A percentile compares a stretch with the other conserved stretches of the same genome.
These are phyloP conservation scores for Aphodius sticticus DNA, from an alignment of 2,888 invertebrate species.

Conservation along the genomic window DNA sequence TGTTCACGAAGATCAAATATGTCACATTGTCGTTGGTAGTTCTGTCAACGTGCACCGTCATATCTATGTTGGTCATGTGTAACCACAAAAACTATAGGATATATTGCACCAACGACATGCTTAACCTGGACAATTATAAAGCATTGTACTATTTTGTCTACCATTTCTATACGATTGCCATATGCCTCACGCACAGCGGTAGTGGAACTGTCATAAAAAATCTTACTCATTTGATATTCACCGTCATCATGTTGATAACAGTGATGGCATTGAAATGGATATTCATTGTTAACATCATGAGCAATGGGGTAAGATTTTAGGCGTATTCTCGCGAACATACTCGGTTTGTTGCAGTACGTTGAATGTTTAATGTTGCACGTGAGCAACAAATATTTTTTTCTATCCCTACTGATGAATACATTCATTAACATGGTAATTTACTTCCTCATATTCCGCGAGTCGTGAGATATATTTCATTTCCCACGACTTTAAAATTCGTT, in stretches of 20 bases:
- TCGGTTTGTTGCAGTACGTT: too few relatives aligned
- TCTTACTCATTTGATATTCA: slow-evolving; percentile 16
- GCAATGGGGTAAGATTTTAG: slow-evolving; percentile 35
- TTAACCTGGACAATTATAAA: neutral
- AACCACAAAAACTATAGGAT: neutral
- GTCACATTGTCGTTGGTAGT: slow-evolving; percentile 18
- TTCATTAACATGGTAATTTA: too few relatives aligned
- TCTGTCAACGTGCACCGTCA: slow-evolving; percentile 17
- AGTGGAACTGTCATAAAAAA: slow-evolving; percentile 12
- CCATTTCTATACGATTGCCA: slow-evolving; percentile 27
- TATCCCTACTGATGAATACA: too few relatives aligned
- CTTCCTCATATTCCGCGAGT: too few relatives aligned
- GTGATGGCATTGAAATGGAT: slow-evolving; percentile 30
- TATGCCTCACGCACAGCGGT: slow-evolving; percentile 24
- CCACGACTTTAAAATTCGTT: too few relatives aligned
- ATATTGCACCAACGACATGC: neutral
- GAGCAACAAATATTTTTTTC: too few relatives aligned
- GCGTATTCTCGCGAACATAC: too few relatives aligned
- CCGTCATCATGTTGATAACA: slow-evolving; percentile 28
- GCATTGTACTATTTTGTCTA: slow-evolving; percentile 21
- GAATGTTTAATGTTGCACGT: too few relatives aligned
- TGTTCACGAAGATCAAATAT: slow-evolving; percentile 28
- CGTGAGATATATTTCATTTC: too few relatives aligned
- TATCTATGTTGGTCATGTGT: slow-evolving; percentile 29
- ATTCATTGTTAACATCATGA: slow-evolving; percentile 33